Base-by-base conservation (phyloP, 2,113 vertebrate species). In the Papio anubis region DNA sequence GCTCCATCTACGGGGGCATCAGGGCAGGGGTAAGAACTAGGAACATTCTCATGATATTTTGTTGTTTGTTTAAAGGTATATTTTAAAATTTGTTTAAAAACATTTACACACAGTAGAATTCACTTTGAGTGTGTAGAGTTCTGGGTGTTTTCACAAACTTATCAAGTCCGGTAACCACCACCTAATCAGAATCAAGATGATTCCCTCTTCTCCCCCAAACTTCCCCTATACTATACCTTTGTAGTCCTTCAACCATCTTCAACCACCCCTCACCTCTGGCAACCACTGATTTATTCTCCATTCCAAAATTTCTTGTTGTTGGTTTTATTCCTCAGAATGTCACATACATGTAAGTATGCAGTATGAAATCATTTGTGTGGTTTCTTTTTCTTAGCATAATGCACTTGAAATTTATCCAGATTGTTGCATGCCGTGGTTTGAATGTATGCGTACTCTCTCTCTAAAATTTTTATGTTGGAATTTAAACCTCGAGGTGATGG, bases 1-100 rank as follows among this genome's bases (percentile, higher is more conserved):
- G 5, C 5, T 12, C 16, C 3, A n/a, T 43, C 11, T 14, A 25
- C 0, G 4, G 38, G 35, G 16, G 6, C 23, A 18, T 10, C 11
- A 59, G 40, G 6, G 8, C 11, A 57, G 20, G 38, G 72, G 48
- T 80, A 43, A 73, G 25, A 25, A 84, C 18, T 32, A 59, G 23
- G 4, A 23, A 4, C 16, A 5, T 25, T 55, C 52, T 32, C 2
- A 35, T 72, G 70, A 61, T 7, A 45, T 52, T 82, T 40, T 70
- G n/a, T 73, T 86, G 2, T 55, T 85, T 30, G 32, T 66, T 72
- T 45, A 45, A 45, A 50, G 3, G 8, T 30, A 64, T 5, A 16
- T 61, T 75, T 73, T 48, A 12, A 48, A 38, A 38, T 83, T 92
- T 82, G 35, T 43, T n/a, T 83, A n/a, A 38, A 13, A 13, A 45